These are phyloP conservation scores for Eucriotettix oculatus DNA, from an alignment of 2,888 invertebrate genomes.

Conservation along the genomic window DNA sequence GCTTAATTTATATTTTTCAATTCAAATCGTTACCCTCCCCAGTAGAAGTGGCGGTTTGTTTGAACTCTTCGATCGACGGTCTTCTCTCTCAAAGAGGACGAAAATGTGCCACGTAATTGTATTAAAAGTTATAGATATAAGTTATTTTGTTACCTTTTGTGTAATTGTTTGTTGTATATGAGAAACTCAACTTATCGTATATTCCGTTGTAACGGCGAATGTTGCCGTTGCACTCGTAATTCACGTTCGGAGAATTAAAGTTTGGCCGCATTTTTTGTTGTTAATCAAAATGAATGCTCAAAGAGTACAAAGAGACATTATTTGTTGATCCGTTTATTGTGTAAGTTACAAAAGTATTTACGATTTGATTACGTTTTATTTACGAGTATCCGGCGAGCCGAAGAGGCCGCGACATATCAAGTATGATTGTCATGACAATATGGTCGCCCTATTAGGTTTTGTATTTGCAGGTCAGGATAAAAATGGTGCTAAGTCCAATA, in stretches of 20 bases:
- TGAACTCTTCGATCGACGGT: neutral
- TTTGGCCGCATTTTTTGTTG: too few species aligned
- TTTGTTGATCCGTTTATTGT: neutral
- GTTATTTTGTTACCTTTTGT: conserved; percentile 9
- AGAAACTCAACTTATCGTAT: too few species aligned
- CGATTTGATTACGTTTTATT: neutral
- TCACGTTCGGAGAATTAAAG: too few species aligned
- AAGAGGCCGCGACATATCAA: neutral
- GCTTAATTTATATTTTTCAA: too few species aligned
- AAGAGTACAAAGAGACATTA: conserved; percentile 1
- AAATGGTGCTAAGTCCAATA: conserved; percentile 6
- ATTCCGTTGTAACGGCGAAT: too few species aligned
- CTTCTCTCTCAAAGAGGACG: neutral
- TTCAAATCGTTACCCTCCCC: too few species aligned
- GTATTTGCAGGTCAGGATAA: neutral
- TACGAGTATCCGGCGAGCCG: neutral
- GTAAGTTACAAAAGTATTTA: neutral
- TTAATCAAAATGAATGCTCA: neutral
- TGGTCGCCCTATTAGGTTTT: neutral
- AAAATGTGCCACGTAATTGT: neutral
- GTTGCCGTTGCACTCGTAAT: too few species aligned
- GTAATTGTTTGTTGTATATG: neutral
- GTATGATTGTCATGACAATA: conserved; percentile 1
- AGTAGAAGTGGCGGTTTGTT: neutral
- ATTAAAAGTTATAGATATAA: conserved; percentile 1